A percentile compares a stretch with the other conserved stretches of the same genome.
Evolutionary conservation across 1,140 invertebrate species (phyloP).

Genomic region (Leptopilina boulardi): DNA sequence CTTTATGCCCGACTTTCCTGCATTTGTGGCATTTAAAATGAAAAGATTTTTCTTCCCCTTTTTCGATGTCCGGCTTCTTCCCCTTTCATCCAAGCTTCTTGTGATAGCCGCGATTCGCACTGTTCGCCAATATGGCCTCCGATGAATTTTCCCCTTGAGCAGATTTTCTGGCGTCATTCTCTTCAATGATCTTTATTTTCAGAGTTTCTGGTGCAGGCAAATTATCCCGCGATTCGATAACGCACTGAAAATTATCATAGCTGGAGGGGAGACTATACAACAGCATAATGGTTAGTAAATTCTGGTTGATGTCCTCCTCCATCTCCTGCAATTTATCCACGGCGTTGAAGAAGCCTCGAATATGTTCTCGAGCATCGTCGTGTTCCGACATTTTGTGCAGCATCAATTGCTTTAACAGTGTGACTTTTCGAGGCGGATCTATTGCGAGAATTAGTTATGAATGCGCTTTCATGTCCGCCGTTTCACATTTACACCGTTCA

Average conservation of each 20-base stretch:
- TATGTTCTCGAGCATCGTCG: background rate
- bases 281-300: constrained; percentile 48
- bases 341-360: no score
- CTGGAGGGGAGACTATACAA: constrained; percentile 37
- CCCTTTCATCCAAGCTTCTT: background rate
- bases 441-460: no score
- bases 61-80: background rate
- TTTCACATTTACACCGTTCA: background rate
- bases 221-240: constrained; percentile 50
- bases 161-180: background rate
- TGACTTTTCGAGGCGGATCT: background rate
- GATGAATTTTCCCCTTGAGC: background rate
- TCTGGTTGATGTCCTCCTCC: constrained; percentile 38
- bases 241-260: constrained; percentile 47
- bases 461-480: background rate
- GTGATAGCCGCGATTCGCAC: background rate
- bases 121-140: background rate
- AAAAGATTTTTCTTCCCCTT: background rate
- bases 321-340: no score
- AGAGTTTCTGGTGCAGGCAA: constrained; percentile 10
- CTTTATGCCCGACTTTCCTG: background rate
- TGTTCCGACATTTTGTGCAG: constrained; percentile 8
- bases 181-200: no score
- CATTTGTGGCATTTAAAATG: background rate
- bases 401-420: background rate